A percentile compares a stretch with the other conserved stretches of the same genome.
Evolutionary conservation across 2,797 vertebrate species (phyloP).

Genomic region (Oophaga sylvatica): DNA sequence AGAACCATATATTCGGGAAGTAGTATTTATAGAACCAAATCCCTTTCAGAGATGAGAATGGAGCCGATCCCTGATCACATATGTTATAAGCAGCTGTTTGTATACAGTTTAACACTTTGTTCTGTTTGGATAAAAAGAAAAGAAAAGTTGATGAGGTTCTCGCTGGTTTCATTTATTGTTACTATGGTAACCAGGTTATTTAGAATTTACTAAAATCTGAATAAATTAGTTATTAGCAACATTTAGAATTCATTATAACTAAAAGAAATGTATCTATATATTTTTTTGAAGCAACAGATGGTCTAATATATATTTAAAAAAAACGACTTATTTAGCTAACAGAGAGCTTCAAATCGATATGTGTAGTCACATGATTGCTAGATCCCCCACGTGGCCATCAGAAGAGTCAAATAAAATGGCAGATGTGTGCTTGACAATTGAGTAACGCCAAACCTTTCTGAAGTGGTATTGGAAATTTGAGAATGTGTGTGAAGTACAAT

Average conservation of each 20-base stretch:
- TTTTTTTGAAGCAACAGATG: not conserved
- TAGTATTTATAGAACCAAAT: constrained; percentile 14
- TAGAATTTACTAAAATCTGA: not conserved
- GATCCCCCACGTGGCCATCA: too few species aligned
- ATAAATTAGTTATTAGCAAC: not conserved
- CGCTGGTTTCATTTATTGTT: not conserved
- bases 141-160: not conserved
- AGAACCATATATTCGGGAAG: not conserved
- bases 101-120: constrained; percentile 22
- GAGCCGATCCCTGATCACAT: constrained; percentile 5
- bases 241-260: not conserved
- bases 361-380: too few species aligned
- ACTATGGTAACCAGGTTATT: constrained; percentile 30
- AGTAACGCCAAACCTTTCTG: too few species aligned
- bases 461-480: too few species aligned
- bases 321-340: not conserved
- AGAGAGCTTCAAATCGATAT: not conserved
- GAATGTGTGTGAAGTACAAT: too few species aligned
- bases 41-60: constrained; percentile 22
- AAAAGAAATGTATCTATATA: not conserved
- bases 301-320: not conserved
- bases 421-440: too few species aligned
- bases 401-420: too few species aligned
- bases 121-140: constrained; percentile 23
- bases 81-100: constrained; percentile 35